Base-by-base conservation (phyloP, 2,888 invertebrate species). In the Smittia sp. region DNA sequence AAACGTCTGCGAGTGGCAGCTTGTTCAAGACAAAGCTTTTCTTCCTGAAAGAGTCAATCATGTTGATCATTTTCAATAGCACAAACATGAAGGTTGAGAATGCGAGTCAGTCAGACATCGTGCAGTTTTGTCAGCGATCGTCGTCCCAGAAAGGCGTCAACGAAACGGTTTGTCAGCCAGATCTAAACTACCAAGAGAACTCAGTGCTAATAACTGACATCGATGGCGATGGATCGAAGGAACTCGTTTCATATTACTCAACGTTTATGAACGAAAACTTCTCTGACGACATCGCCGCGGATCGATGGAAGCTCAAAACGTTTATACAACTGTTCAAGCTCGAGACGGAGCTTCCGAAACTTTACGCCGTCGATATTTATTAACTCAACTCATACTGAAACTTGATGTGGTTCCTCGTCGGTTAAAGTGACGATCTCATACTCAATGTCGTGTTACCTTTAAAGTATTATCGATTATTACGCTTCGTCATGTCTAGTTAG, bases 31-130 rank as follows among this genome's bases (percentile, higher is more conserved):
- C 54, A 62, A 81, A 80, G 75, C 81, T 82, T 76, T 85, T 87
- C 79, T 85, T 85, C 77, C 85, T 90, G 74, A 88, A 87, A 0
- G 93, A 93, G 80, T 86, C 89, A 32, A 89, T 92, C 46, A 86
- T 91, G n/a, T 82, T 93, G 68, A 88, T 93, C n/a, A 86, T 90
- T 15, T 91, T 92, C 79, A 90, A 92, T 79, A 88, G 89, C 74
- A 86, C 88, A 89, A 78, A 88, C 89, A 0, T 89, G 89, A 77
- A 88, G 11, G 27, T 89, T 77, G 90, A 91, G 67, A 92, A 93
- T 80, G 89, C 90, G 0, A 92, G 91, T 78, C 89, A 90, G 78
- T 90, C 88, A n/a, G 89, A 91, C 76, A 86, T 93, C 66, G 85
- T 88, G 1, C 92, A 92, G 79, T 85, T 93, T 75, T 93, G 93